Percentiles rank a stretch among this genome's conserved stretches.
Evolutionary conservation across 1,140 invertebrate species (phyloP).

Genomic region (Venturia canescens): DNA sequence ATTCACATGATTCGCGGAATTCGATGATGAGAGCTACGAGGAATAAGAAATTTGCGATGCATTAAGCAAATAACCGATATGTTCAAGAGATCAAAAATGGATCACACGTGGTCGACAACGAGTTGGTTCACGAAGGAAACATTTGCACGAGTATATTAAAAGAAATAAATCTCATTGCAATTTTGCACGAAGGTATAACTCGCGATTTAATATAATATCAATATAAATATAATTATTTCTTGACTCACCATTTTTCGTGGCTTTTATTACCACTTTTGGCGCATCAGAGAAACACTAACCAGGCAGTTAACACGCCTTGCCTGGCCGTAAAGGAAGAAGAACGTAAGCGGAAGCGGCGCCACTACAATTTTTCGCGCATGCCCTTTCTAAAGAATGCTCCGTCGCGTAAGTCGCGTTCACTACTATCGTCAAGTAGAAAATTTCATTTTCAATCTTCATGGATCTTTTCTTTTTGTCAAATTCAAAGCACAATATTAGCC

Average conservation of each 20-base stretch:
- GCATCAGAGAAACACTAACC: constrained; percentile 59
- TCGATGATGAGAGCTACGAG: no score
- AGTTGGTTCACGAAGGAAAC: not conserved
- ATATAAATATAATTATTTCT: not conserved
- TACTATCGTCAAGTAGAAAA: no score
- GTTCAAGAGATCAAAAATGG: not conserved
- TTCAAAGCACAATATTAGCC: no score
- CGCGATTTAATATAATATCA: not conserved
- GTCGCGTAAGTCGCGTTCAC: no score
- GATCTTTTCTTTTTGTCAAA: no score
- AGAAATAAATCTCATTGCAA: not conserved
- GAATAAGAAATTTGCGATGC: not conserved
- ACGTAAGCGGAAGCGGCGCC: constrained; percentile 58
- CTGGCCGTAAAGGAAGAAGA: constrained; percentile 63
- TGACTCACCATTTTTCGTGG: constrained; percentile 64
- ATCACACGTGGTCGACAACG: constrained; percentile 52
- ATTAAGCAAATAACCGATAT: not conserved
- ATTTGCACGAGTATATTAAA: not conserved
- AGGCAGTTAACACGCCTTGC: constrained; percentile 55
- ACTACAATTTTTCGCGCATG: constrained; percentile 49
- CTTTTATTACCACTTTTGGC: constrained; percentile 56
- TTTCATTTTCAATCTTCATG: no score
- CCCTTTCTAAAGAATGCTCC: constrained; percentile 28
- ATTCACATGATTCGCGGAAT: no score
- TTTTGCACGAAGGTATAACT: not conserved